Conservation (phyloP, 2,113 vertebrate genomes). For the Gymnorhina tibicen region DNA sequence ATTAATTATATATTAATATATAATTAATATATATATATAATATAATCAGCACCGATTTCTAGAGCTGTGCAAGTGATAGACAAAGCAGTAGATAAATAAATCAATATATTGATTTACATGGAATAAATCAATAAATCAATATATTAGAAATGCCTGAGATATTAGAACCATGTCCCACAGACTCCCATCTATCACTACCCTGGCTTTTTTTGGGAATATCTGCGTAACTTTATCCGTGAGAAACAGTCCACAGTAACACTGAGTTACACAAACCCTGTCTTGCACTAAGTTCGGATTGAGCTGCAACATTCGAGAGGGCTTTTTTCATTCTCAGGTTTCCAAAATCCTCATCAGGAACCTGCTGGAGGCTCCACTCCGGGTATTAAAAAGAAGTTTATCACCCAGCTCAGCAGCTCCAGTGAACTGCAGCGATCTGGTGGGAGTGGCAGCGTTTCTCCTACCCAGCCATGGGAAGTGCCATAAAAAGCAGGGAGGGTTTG, state of each 20-base stretch:
- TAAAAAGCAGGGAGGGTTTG: constrained; percentile 1
- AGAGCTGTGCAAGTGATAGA: not conserved
- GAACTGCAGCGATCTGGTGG: not conserved
- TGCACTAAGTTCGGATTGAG: not conserved
- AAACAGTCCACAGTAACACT: not conserved
- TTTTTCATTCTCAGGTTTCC: not conserved
- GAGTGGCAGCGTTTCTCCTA: not conserved
- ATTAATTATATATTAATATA: too few species aligned
- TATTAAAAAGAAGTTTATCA: not conserved
- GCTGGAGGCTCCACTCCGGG: not conserved
- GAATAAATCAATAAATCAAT: not conserved
- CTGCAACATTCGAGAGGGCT: not conserved
- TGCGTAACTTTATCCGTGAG: not conserved
- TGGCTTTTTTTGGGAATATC: not conserved
- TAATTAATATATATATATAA: too few species aligned
- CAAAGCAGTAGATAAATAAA: not conserved
- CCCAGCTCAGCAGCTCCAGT: constrained; percentile 6
- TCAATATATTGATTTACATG: not conserved
- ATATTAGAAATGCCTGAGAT: not conserved
- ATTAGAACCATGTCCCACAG: not conserved
- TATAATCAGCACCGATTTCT: not conserved
- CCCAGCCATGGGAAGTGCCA: not conserved
- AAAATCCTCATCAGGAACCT: not conserved
- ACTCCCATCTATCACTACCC: not conserved
- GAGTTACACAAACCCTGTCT: not conserved